A percentile compares a stretch with the other conserved stretches of the same genome.
Evolutionary conservation across 2,113 vertebrate species (phyloP).

Genomic region (Phrynosoma blainvillii): DNA sequence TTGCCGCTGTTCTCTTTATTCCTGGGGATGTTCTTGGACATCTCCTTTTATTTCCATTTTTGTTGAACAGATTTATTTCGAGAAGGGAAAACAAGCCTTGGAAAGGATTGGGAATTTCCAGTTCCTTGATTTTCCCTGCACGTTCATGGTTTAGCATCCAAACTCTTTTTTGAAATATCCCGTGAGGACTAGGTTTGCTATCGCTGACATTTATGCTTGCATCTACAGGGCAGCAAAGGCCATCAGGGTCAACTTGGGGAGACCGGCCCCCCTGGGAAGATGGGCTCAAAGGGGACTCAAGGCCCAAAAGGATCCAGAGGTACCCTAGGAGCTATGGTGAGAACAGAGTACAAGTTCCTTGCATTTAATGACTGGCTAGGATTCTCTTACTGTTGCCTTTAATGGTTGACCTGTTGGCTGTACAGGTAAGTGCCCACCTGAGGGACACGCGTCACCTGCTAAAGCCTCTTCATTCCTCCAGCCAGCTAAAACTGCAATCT

Average conservation of each 20-base stretch:
- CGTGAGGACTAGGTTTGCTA: no score
- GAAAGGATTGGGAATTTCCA: no score
- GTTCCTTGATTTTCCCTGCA: no score
- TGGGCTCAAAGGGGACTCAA: conserved; percentile 84
- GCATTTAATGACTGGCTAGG: neutral
- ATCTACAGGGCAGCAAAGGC: conserved; percentile 89
- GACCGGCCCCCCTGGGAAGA: conserved; percentile 87
- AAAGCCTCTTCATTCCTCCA: neutral
- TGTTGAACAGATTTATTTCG: neutral
- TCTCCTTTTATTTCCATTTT: neutral
- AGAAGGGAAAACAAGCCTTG: neutral
- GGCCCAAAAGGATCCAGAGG: conserved; percentile 97
- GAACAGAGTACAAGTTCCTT: conserved; percentile 54
- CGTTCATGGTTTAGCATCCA: no score
- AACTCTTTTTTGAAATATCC: no score
- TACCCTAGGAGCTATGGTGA: conserved; percentile 94
- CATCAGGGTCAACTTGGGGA: conserved; percentile 92
- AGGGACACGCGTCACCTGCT: neutral
- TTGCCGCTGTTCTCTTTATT: neutral
- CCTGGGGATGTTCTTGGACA: rapidly evolving
- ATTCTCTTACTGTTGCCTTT: neutral
- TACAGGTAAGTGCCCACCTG: no score
- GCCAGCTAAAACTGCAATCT: neutral
- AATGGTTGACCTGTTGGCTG: neutral
- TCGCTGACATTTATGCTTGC: conserved; percentile 19